These are phyloP conservation scores for Rhynchonema sp. DNA, from an alignment of 2,888 invertebrate species.

Conservation along the genomic window DNA sequence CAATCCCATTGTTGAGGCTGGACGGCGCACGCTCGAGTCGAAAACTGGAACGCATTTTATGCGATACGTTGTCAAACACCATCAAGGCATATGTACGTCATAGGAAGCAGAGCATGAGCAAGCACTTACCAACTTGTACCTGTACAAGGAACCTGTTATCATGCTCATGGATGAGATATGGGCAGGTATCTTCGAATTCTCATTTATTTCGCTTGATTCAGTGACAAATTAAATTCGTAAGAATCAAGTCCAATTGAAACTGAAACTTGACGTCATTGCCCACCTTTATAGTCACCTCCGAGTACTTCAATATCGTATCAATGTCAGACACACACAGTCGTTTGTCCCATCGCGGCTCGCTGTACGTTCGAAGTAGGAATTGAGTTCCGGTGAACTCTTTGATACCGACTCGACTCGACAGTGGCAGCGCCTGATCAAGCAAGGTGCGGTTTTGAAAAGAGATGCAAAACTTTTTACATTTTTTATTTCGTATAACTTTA, in stretches of 20 bases:
- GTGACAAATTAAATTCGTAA: too few species aligned
- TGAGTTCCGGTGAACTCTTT: slow-evolving; percentile 26
- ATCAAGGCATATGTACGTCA: not conserved
- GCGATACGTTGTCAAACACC: not conserved
- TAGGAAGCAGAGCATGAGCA: too few species aligned
- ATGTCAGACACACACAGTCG: slow-evolving; percentile 27
- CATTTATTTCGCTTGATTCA: too few species aligned
- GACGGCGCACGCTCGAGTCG: slow-evolving; percentile 30
- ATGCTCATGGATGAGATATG: too few species aligned
- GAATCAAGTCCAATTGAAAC: not conserved
- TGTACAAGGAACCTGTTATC: too few species aligned
- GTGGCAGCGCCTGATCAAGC: slow-evolving; percentile 27
- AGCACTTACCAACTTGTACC: too few species aligned
- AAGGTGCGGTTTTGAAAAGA: not conserved
- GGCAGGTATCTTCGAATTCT: too few species aligned
- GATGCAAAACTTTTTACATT: not conserved
- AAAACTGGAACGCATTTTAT: slow-evolving; percentile 16
- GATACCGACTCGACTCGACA: slow-evolving; percentile 24
- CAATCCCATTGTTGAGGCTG: slow-evolving; percentile 33
- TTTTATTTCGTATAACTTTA: not conserved
- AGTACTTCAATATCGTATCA: slow-evolving; percentile 18
- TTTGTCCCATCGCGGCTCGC: slow-evolving; percentile 33
- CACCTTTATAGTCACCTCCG: slow-evolving; percentile 24
- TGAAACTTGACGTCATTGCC: not conserved
- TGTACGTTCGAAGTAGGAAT: slow-evolving; percentile 31